A percentile compares a stretch with the other conserved stretches of the same genome.
Evolutionary conservation across 2,888 invertebrate genomes (phyloP).

Genomic region (Lithophane socia): DNA sequence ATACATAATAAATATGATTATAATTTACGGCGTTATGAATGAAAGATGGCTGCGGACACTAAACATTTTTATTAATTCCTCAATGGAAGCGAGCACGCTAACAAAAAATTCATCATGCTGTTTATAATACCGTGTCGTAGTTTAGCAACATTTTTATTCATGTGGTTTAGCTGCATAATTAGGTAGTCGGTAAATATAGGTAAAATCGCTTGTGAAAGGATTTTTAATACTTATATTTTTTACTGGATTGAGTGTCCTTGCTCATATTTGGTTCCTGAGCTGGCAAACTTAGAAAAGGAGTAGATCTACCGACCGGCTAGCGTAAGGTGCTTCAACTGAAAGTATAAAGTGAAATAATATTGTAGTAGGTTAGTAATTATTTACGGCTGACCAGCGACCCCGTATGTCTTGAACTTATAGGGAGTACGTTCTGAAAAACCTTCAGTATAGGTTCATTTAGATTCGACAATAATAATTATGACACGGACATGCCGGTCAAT

Average conservation of each 20-base stretch:
- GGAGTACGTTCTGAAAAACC: background rate
- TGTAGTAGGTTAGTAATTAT: background rate
- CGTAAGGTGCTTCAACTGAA: background rate
- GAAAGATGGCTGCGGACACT: constrained; percentile 51
- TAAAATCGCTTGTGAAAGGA: constrained; percentile 19
- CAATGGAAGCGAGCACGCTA: constrained; percentile 35
- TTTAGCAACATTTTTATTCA: constrained; percentile 12
- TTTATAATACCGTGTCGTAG: constrained; percentile 37
- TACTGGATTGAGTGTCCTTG: background rate
- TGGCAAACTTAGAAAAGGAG: background rate
- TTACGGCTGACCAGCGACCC: background rate
- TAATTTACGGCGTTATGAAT: constrained; percentile 46
- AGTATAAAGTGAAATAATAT: constrained; percentile 7
- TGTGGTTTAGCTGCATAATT: constrained; percentile 22
- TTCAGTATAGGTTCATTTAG: background rate
- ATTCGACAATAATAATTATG: constrained; percentile 15
- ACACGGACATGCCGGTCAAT: background rate
- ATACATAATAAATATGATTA: constrained; percentile 26
- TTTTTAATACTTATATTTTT: background rate
- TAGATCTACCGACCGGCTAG: background rate
- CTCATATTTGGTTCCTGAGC: constrained; percentile 1
- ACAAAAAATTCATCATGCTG: constrained; percentile 44
- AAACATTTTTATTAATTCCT: constrained; percentile 57
- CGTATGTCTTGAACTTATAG: background rate
- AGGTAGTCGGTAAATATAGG: constrained; percentile 12